Base-by-base conservation (phyloP, 2,113 vertebrate genomes). In the Talpa occidentalis region DNA sequence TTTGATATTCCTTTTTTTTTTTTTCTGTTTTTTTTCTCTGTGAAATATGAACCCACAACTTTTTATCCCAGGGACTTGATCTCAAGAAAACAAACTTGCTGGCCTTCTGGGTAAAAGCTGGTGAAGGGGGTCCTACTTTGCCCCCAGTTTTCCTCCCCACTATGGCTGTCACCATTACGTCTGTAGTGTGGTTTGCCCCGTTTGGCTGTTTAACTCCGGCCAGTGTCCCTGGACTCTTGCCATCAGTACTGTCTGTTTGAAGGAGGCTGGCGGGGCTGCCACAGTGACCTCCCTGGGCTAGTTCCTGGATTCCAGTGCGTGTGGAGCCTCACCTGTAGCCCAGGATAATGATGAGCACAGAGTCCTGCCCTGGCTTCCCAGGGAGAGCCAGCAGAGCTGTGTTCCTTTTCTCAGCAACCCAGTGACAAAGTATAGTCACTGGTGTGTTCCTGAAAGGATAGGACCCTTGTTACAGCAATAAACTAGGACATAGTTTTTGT, bases 1-100 rank as follows among this genome's bases (percentile, higher is more conserved):
- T 97, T 93, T 97, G 93, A 94, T 94, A 88, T 30, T 79, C 28
- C 91, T 89, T 90, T 74, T 52, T 81, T 87, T 81, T 88, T 67
- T 76, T 47, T 8, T n/a, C n/a, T n/a, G n/a, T 44, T 79, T 93
- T 79, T 93, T 93, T 95, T 92, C 84, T 47, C 47, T 80, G 74
- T 93, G 93, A 95, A 96, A 96, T 94, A 90, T 82, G 94, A 97
- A 78, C 80, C 83, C 80, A 64, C 80, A 60, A 30, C 88, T 88
- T 77, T 88, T 90, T 78, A 72, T 93, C 86, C 49, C 83, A 90
- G 16, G 62, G 69, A 93, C 70, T 92, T 74, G 74, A 83, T 93
- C 64, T 76, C 69, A 67, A 81, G 82, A 79, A 42, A 44, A 47
- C 42, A 32, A 35, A 73, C 47, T 15, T 54, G 54, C 66, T 35